phyloP scores from a whole-genome alignment of 2,113 vertebrate genomes.

The Hepsetus odoe region DNA sequence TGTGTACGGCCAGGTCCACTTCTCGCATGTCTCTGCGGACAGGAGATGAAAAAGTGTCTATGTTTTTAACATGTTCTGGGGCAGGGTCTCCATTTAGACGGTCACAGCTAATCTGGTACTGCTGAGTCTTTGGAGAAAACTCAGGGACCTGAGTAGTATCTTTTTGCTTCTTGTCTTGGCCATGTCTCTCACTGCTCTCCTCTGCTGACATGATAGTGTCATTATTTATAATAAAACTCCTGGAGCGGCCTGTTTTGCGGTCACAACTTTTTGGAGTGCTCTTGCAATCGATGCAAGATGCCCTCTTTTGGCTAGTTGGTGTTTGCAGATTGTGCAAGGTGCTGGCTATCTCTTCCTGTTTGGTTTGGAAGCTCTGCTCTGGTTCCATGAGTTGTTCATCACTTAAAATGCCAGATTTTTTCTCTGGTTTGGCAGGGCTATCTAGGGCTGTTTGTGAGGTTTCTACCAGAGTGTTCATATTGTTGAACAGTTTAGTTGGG shows the following conservation, averaged over 20 bases:
- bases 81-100: constrained; percentile 31
- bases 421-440: neutral
- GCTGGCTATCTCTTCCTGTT: neutral
- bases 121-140: constrained; percentile 49
- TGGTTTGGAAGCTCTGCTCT: neutral
- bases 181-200: neutral
- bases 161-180: constrained; percentile 25
- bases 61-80: constrained; percentile 9
- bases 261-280: neutral
- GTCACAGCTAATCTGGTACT: constrained; percentile 34
- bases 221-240: neutral
- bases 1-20: constrained; percentile 62
- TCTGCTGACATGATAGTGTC: neutral
- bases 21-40: constrained; percentile 40
- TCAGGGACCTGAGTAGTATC: constrained; percentile 50
- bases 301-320: constrained; percentile 9
- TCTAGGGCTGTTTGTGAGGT: neutral
- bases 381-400: neutral
- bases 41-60: constrained; percentile 49
- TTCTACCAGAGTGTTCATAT: neutral
- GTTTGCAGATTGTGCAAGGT: neutral
- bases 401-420: neutral
- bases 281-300: constrained; percentile 22
- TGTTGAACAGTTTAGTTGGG: neutral
- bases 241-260: neutral